Conservation (phyloP, 2,888 invertebrate genomes). For the Amorpha juglandis region DNA sequence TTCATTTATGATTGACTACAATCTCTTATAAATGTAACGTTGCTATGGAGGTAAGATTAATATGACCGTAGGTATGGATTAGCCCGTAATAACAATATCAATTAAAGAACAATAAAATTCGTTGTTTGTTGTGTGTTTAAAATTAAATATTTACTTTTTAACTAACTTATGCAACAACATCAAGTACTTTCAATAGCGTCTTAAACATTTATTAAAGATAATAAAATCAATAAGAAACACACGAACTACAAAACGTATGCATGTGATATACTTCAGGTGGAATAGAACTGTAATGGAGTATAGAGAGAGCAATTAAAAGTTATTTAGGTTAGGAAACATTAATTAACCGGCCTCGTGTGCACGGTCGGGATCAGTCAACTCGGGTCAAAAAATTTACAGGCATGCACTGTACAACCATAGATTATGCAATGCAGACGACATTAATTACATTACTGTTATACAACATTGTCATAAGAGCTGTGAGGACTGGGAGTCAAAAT, state of each 20-base stretch:
- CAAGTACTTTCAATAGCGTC: background rate
- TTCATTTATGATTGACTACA: too few species aligned
- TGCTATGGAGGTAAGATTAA: background rate
- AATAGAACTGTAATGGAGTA: constrained; percentile 34
- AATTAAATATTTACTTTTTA: too few species aligned
- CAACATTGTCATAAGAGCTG: background rate
- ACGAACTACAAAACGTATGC: background rate
- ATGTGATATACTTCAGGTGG: constrained; percentile 21
- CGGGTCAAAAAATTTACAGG: constrained; percentile 37
- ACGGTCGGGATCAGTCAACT: constrained; percentile 49
- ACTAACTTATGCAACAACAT: background rate
- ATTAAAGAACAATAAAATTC: background rate
- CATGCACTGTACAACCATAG: constrained; percentile 8
- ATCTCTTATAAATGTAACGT: too few species aligned
- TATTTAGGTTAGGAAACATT: constrained; percentile 71
- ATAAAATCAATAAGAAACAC: background rate
- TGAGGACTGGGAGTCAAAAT: background rate
- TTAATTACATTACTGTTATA: background rate
- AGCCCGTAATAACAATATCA: background rate
- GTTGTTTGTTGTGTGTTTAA: background rate
- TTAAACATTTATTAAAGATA: background rate
- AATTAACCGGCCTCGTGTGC: constrained; percentile 53
- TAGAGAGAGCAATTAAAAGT: constrained; percentile 55
- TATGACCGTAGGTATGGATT: background rate
- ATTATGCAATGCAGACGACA: constrained; percentile 8